Base-by-base conservation (phyloP, 1,140 invertebrate genomes). In the Bombus sibiricus region DNA sequence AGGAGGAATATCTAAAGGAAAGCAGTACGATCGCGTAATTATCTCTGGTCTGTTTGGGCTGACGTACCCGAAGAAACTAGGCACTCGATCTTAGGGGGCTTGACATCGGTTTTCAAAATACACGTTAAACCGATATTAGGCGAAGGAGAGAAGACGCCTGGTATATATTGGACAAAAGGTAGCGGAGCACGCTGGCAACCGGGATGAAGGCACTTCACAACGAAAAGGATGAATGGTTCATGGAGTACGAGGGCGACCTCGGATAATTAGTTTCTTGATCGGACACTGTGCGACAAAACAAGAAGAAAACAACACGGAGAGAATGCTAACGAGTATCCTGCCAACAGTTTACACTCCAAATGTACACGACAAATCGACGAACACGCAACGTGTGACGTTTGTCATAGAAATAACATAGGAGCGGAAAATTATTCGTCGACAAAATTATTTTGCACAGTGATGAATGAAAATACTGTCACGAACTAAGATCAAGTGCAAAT, bases 251-350 rank as follows among this genome's bases (percentile, higher is more conserved):
- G 87, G 89, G 82, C 76, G 91, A 87, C 90, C 87, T 87, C 85
- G 87, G 92, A 90, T 93, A 93, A 93, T 93, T 93, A 93, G 91
- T 93, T 93, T 93, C 89, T 88, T 90, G 88, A 93, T 92, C 87
- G 89, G 89, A 92, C 92, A 87, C 85, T 78, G 69, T 47, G 81
- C 86, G 86, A 82, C 66, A 34, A 64, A 80, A 82, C 69, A 86
- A 53, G 71, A 90, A 86, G 75, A 83, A 91, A 86, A 86, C 83
- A 86, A 88, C 83, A 57, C 53, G 32, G 13, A 43, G 34, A 64
- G 89, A 91, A 90, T 90, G 83, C 79, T 90, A 90, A 90, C 81
- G 86, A 90, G 82, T 72, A 77, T 43, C n/a, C 64, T 82, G 53
- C 66, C 83, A 75, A 64, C 59, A 71, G 71, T 62, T 88, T 79